phyloP scores from a whole-genome alignment of 2,113 vertebrate genomes.

The Prionailurus viverrinus region DNA sequence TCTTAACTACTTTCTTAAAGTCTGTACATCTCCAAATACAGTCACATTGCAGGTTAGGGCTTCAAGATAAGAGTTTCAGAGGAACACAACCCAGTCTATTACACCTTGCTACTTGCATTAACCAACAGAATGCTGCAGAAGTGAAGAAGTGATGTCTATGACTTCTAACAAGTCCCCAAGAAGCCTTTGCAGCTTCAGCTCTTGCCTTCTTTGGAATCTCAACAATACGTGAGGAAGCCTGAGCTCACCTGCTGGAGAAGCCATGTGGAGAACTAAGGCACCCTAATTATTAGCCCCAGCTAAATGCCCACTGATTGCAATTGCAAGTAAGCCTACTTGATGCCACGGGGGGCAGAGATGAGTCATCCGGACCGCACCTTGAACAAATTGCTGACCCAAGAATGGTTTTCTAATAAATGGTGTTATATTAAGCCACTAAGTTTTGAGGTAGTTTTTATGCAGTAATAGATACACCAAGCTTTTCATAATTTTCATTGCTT shows the following conservation, averaged over 20 bases:
- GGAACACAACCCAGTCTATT: neutral
- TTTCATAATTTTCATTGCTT: neutral
- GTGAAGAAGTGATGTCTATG: neutral
- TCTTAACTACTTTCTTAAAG: neutral
- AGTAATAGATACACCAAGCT: neutral
- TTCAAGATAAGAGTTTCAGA: neutral
- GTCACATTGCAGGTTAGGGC: neutral
- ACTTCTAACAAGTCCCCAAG: neutral
- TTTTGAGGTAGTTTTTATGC: neutral
- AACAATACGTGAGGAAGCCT: neutral
- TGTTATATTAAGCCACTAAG: neutral
- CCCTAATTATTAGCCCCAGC: rapidly evolving
- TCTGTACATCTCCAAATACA: neutral
- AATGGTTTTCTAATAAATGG: neutral
- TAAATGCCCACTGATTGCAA: neutral
- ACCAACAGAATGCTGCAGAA: neutral
- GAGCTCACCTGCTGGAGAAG: neutral
- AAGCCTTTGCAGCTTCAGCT: neutral
- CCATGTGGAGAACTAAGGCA: neutral
- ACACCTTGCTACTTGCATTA: neutral
- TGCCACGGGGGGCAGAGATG: neutral
- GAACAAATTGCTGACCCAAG: neutral
- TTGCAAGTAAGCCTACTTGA: neutral
- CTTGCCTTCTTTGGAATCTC: neutral
- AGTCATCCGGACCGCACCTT: neutral